A percentile compares a stretch with the other conserved stretches of the same genome.
Conservation (phyloP, 2,888 invertebrate genomes). For the Serrognathus titanus region DNA sequence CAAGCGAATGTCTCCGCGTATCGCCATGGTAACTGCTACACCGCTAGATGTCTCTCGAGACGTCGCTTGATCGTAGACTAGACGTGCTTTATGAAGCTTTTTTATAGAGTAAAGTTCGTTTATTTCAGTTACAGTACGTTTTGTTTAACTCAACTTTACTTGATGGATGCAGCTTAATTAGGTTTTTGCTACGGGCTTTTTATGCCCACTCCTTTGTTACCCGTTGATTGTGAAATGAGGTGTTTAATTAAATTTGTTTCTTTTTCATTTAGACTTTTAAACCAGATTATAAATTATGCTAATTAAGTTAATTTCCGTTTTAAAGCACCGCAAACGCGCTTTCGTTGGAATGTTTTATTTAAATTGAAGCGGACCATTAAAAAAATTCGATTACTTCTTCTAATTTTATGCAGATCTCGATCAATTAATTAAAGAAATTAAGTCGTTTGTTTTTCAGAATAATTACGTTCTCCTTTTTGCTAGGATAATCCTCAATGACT, state of each 20-base stretch:
- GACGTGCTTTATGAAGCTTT: slow-evolving; percentile 37
- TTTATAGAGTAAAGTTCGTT: slow-evolving; percentile 39
- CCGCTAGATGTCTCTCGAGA: slow-evolving; percentile 44
- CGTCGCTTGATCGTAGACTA: slow-evolving; percentile 24
- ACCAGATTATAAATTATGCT: neutral
- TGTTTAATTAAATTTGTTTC: slow-evolving; percentile 33
- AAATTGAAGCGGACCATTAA: too few species aligned
- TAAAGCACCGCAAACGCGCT: neutral
- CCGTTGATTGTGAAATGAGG: slow-evolving; percentile 27
- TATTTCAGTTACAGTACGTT: slow-evolving; percentile 42
- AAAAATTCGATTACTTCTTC: too few species aligned
- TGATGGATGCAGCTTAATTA: slow-evolving; percentile 41
- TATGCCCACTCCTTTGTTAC: slow-evolving; percentile 19
- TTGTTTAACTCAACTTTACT: slow-evolving; percentile 36
- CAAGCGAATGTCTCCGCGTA: slow-evolving; percentile 50
- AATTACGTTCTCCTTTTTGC: too few species aligned
- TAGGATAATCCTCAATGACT: too few species aligned
- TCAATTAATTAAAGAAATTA: too few species aligned
- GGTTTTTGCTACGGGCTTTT: slow-evolving; percentile 29
- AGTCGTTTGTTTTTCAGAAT: too few species aligned
- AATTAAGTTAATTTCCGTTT: neutral
- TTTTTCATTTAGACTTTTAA: slow-evolving; percentile 19
- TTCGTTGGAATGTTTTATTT: too few species aligned
- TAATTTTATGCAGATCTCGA: too few species aligned
- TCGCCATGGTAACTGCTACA: slow-evolving; percentile 47